Percentiles rank a stretch among this genome's conserved stretches.
Evolutionary conservation across 2,113 vertebrate genomes (phyloP).

Genomic region (Pungitius pungitius): DNA sequence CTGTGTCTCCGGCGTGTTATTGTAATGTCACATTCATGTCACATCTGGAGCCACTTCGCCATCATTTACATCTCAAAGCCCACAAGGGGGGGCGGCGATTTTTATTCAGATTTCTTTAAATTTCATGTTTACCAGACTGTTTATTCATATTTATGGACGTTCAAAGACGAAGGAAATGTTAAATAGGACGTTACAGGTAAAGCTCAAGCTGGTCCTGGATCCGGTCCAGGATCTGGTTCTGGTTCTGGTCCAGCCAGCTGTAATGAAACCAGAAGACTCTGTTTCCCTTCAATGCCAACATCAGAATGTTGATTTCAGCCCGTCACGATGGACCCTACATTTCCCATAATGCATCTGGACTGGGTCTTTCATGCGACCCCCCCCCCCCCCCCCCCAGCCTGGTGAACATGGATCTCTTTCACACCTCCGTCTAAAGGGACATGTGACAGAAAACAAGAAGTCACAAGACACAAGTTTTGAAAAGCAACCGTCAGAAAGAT

Average conservation of each 20-base stretch:
- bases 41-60: background rate
- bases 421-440: background rate
- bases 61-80: background rate
- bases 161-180: too few species aligned
- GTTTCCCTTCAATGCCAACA: too few species aligned
- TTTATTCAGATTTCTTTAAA: background rate
- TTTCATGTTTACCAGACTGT: background rate
- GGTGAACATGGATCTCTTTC: background rate
- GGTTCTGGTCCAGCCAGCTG: too few species aligned
- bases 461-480: slow-evolving; percentile 44
- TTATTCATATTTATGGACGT: too few species aligned
- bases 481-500: slow-evolving; percentile 6
- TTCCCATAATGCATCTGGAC: slow-evolving; percentile 4
- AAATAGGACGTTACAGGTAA: too few species aligned
- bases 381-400: background rate
- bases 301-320: too few species aligned
- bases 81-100: background rate
- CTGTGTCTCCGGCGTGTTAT: background rate
- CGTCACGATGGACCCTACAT: background rate
- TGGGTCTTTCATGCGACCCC: background rate
- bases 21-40: background rate
- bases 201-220: too few species aligned
- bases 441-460: slow-evolving; percentile 10
- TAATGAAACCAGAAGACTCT: too few species aligned
- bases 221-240: too few species aligned